These are phyloP conservation scores for Aurelia aurita DNA, from an alignment of 30 jellyfish, hydroid and myxozoan species.

Conservation along the genomic window DNA sequence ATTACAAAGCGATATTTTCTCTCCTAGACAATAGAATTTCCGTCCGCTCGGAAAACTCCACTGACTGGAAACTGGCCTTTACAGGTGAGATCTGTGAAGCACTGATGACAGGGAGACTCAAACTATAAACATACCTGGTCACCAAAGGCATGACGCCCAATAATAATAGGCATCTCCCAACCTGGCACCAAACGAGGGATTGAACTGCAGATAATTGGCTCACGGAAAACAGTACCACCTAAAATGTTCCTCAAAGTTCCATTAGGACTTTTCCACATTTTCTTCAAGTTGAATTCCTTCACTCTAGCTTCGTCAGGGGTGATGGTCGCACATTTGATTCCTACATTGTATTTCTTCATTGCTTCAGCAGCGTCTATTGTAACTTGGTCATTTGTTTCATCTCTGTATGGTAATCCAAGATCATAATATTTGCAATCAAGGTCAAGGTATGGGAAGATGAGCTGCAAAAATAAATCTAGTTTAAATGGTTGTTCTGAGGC, in stretches of 20 bases:
- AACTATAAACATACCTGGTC: slow-evolving; percentile 84
- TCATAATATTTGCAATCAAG: slow-evolving; percentile 92
- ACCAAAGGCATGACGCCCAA: slow-evolving; percentile 99
- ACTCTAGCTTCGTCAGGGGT: slow-evolving; percentile 99
- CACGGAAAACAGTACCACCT: slow-evolving; percentile 99
- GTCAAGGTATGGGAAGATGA: slow-evolving; percentile 91
- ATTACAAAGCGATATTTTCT: too few species aligned
- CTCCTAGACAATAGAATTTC: too few species aligned
- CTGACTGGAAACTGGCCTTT: too few species aligned
- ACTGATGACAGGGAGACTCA: too few species aligned
- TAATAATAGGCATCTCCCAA: slow-evolving; percentile 97
- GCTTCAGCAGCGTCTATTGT: slow-evolving; percentile 99
- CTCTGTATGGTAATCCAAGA: slow-evolving; percentile 98
- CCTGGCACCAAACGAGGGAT: slow-evolving; percentile 99
- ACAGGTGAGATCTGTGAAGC: too few species aligned
- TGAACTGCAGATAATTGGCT: slow-evolving; percentile 92
- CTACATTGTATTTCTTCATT: slow-evolving; percentile 90
- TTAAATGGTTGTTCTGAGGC: background rate
- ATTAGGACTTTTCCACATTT: slow-evolving; percentile 99
- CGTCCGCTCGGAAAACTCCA: too few species aligned
- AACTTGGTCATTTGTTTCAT: slow-evolving; percentile 96
- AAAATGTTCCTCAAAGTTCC: slow-evolving; percentile 95
- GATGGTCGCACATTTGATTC: slow-evolving; percentile 99
- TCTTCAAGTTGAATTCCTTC: slow-evolving; percentile 91
- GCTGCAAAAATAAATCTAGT: slow-evolving; percentile 28